phyloP scores from a whole-genome alignment of 2,113 vertebrate species.

The Sceloporus tristichus region DNA sequence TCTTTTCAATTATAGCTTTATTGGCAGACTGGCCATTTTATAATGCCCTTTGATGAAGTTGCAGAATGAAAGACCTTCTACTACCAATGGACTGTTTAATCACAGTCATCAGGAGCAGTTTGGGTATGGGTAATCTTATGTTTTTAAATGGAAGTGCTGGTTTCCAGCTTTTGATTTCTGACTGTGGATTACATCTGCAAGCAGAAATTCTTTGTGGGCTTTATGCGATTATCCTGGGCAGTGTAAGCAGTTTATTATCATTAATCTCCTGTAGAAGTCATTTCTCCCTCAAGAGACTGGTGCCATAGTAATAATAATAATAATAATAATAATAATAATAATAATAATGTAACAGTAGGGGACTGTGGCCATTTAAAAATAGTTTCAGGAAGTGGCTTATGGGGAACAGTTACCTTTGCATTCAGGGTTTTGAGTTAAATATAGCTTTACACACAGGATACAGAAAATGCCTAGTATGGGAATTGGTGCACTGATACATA shows the following conservation, averaged over 20 bases:
- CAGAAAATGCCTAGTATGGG: conserved; percentile 37
- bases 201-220: conserved; percentile 52
- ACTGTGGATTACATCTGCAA: not conserved
- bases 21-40: conserved; percentile 44
- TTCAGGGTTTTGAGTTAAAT: conserved; percentile 53
- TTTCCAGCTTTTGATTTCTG: conserved; percentile 52
- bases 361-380: conserved; percentile 49
- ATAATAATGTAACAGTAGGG: conserved; percentile 25
- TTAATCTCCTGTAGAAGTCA: conserved; percentile 54
- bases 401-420: conserved; percentile 20
- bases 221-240: conserved; percentile 49
- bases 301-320: not conserved
- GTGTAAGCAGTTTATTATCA: conserved; percentile 67
- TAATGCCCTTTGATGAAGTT: conserved; percentile 33
- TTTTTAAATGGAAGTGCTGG: conserved; percentile 45
- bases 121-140: not conserved
- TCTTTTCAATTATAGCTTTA: conserved; percentile 47
- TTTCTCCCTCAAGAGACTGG: conserved; percentile 32
- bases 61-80: conserved; percentile 13
- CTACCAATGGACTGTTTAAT: conserved; percentile 44
- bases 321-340: too few species aligned
- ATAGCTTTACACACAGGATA: conserved; percentile 44
- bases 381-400: not conserved
- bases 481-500: conserved; percentile 21
- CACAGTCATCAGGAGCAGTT: not conserved